Evolutionary conservation across 1,140 invertebrate genomes (phyloP).

Genomic region (Cydia strobilella): DNA sequence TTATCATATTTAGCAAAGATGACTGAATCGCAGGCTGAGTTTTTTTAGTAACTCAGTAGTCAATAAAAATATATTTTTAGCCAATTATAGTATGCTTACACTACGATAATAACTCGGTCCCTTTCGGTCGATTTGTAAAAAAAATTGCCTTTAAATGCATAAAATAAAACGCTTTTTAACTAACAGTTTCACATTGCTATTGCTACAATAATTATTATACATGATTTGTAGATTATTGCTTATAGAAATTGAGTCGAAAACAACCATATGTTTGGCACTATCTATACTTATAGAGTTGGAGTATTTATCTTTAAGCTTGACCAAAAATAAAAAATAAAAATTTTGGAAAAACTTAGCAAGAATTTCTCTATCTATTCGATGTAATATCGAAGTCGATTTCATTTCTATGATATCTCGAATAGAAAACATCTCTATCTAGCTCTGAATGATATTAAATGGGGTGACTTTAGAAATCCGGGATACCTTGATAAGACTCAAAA

Average conservation of each 20-base stretch:
- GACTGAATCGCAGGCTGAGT: no score
- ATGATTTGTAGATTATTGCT: not conserved
- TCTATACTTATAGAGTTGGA: not conserved
- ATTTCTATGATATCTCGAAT: no score
- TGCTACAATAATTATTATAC: constrained; percentile 11
- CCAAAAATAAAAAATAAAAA: not conserved
- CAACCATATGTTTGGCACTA: constrained; percentile 10
- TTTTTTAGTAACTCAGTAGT: not conserved
- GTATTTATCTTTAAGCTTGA: not conserved
- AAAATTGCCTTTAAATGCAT: constrained; percentile 3
- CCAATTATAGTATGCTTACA: not conserved
- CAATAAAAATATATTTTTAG: not conserved
- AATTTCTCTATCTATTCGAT: not conserved
- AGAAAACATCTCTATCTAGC: not conserved
- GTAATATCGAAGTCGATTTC: not conserved
- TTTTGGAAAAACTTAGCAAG: not conserved
- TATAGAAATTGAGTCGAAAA: constrained; percentile 7
- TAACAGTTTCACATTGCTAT: not conserved
- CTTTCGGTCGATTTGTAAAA: not conserved
- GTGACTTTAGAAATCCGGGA: no score
- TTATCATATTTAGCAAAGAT: no score
- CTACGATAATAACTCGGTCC: constrained; percentile 3
- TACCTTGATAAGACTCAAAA: no score
- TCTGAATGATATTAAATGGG: not conserved
- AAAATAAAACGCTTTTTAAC: not conserved